Evolutionary conservation across 2,113 vertebrate species (phyloP).

Genomic region (Andinoacara biseriatus): DNA sequence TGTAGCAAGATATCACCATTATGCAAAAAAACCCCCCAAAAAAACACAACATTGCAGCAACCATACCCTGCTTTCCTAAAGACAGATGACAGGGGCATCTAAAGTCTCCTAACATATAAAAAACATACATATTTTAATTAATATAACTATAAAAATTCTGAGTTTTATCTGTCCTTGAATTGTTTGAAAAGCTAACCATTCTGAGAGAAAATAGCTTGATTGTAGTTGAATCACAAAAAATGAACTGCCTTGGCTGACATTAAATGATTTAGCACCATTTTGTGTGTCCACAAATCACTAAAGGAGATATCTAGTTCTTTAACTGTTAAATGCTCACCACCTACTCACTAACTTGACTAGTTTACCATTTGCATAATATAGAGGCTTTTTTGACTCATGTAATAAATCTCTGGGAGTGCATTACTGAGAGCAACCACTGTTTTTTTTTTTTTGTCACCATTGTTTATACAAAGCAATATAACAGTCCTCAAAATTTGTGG

Average conservation of each 20-base stretch:
- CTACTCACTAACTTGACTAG: too few species aligned
- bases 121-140: slow-evolving; percentile 8
- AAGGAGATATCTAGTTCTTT: too few species aligned
- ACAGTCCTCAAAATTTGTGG: background rate
- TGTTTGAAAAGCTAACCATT: background rate
- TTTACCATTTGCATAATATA: background rate
- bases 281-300: too few species aligned
- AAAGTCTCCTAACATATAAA: background rate
- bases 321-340: too few species aligned
- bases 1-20: background rate
- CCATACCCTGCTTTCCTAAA: background rate
- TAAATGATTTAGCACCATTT: background rate
- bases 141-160: background rate
- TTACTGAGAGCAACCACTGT: background rate
- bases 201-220: background rate
- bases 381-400: background rate
- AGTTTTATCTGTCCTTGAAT: background rate
- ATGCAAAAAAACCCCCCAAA: too few species aligned
- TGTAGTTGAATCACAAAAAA: too few species aligned
- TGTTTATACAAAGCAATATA: background rate
- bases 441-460: background rate
- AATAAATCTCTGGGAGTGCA: background rate
- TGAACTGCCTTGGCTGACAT: too few species aligned
- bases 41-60: background rate
- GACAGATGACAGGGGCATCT: background rate